phyloP scores from a whole-genome alignment of 92 coral and sea anemone genomes.

The Phenganax subtilis region DNA sequence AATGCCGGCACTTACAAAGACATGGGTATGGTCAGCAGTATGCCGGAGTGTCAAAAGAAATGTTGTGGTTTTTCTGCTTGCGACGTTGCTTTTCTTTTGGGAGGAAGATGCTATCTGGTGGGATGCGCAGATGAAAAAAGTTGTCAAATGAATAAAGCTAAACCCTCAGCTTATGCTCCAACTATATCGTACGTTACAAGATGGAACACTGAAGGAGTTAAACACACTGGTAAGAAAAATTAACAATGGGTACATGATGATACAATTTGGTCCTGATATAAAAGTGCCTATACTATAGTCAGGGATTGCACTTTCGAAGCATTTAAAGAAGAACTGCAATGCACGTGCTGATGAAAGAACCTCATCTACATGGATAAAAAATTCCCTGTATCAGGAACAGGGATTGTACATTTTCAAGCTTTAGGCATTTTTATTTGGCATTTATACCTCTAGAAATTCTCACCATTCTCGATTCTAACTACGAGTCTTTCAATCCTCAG shows the following conservation, averaged over 20 bases:
- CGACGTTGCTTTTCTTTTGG: conserved; percentile 82
- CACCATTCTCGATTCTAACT: background rate
- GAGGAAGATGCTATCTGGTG: conserved; percentile 83
- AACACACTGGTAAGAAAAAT: conserved; percentile 65
- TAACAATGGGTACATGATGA: background rate
- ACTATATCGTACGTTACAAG: conserved; percentile 77
- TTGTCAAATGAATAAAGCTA: conserved; percentile 90
- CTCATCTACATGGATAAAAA: background rate
- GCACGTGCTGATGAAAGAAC: background rate
- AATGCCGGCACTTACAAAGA: conserved; percentile 98
- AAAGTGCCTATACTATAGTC: too few species aligned
- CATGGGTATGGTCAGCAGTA: conserved; percentile 67
- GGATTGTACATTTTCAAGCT: too few species aligned
- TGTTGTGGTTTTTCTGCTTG: conserved; percentile 96
- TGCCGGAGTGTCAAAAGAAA: conserved; percentile 76
- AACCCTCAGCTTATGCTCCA: conserved; percentile 86
- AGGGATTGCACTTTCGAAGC: too few species aligned
- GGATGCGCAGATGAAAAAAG: conserved; percentile 92
- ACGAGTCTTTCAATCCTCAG: conserved; percentile 40
- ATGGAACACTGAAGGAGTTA: conserved; percentile 98
- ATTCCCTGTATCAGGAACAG: too few species aligned
- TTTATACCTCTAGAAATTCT: too few species aligned
- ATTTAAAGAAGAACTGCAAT: too few species aligned
- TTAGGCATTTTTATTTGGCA: too few species aligned
- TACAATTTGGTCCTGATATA: too few species aligned